Evolutionary conservation across 2,113 vertebrate species (phyloP), one percentile per base, ranked within the genome.

Genomic region (Thunnus maccoyii): DNA sequence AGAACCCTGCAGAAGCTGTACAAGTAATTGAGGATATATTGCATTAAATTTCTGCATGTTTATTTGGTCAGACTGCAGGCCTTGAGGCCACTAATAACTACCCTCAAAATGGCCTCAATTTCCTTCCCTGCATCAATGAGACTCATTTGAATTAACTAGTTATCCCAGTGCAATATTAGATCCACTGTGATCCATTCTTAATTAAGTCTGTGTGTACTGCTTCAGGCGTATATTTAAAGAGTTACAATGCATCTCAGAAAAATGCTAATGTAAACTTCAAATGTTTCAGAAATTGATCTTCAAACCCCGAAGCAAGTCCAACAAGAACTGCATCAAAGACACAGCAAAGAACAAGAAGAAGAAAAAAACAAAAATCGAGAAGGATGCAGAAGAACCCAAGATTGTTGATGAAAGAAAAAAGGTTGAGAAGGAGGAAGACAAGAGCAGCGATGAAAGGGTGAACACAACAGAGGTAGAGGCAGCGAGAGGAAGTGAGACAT

Each of bases 281-380:
- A 80, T 92, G 61, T 88, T 95, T 72, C 91, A 95, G 95, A 96
- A 94, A 91, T 87, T 95, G 81, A 94, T 94, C 92, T 96, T 96
- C 91, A 95, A 94, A 89, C 63, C 94, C 27, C 74, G 94, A 36
- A 88, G 89, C 87, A 96, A 95, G 87, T 92, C 94, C 66, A 93
- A 86, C 91, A 96, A 96, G 89, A 95, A 93, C 90, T 92, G 89
- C 52, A 79, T 94, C 72, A 95, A 95, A 89, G 94, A 95, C 10
- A 17, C 86, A 0, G 79, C 90, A 1, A 95, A 94, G 78, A 93
- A 88, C 78, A 95, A 93, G 78, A 94, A 92, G 89, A 94, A 95
- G 85, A 93, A 89, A 11, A 85, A 89, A 41, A 55, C 76, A 2
- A 82, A 88, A 2, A 56, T 2, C 0, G 94, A 93, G 69, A 93